phyloP scores from a whole-genome alignment of 2,888 invertebrate species.

The Euzophera pinguis region DNA sequence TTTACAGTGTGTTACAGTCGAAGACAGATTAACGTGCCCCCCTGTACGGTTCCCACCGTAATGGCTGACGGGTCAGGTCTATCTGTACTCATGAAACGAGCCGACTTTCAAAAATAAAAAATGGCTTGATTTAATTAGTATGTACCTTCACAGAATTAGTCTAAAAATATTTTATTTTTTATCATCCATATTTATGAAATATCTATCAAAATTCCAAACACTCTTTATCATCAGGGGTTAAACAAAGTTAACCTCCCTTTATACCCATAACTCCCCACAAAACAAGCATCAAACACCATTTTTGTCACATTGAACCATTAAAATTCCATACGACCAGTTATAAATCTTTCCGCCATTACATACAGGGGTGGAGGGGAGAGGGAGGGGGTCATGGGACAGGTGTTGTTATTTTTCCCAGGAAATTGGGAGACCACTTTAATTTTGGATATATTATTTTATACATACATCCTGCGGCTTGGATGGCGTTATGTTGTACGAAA shows the following conservation, averaged over 20 bases:
- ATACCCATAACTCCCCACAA: background rate
- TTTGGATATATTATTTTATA: slow-evolving; percentile 54
- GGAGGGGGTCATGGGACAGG: slow-evolving; percentile 44
- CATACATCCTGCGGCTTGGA: slow-evolving; percentile 35
- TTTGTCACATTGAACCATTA: slow-evolving; percentile 38
- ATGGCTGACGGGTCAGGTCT: too few species aligned
- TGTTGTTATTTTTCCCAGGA: slow-evolving; percentile 59
- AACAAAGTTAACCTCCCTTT: background rate
- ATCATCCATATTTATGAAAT: too few species aligned
- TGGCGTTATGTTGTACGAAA: slow-evolving; percentile 19
- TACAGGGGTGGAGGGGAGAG: slow-evolving; percentile 41
- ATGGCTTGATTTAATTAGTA: too few species aligned
- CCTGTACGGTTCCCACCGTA: too few species aligned
- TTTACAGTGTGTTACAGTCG: too few species aligned
- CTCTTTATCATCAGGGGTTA: too few species aligned
- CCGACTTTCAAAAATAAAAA: too few species aligned
- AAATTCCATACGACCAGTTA: slow-evolving; percentile 53
- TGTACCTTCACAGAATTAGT: too few species aligned
- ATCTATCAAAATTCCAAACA: too few species aligned
- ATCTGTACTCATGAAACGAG: too few species aligned
- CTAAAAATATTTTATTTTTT: too few species aligned
- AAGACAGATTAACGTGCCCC: too few species aligned
- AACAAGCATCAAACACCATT: slow-evolving; percentile 4
- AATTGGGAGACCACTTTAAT: slow-evolving; percentile 62
- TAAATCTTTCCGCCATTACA: slow-evolving; percentile 63